Evolutionary conservation across 2,888 invertebrate genomes (phyloP), one percentile per base, ranked within the genome.

Genomic region (Ornithoptera priamus): DNA sequence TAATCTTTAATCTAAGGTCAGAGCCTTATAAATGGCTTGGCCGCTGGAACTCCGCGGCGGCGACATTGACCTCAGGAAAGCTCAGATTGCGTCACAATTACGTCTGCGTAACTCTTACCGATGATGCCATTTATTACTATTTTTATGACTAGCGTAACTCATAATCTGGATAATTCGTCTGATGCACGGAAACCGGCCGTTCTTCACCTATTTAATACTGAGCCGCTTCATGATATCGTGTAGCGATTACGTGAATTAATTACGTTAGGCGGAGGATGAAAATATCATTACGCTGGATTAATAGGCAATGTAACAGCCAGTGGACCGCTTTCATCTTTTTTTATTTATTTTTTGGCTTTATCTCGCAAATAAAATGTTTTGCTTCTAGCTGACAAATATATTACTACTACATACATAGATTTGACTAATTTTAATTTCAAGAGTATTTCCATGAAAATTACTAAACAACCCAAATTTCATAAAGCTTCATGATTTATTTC

Each of bases 31-130:
- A 69, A 67, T 68, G 61, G 65, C 68, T 30, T 46, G 57, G 18
- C 61, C 42, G 69, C 63, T 24, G 65, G 65, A 67, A 50, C 61
- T 30, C 50, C 57, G 71, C 66, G 59, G 66, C 65, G 68, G 75
- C 80, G 88, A 87, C 90, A 90, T 89, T 90, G 89, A 88, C 89
- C 88, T 81, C 80, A 80, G 75, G 79, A 82, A 85, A 87, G 87
- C 85, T 85, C 84, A 85, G 76, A 79, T 87, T 86, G 81, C 84
- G 77, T 82, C 82, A 80, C 73, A 71, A 72, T 53, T 36, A 68
- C 74, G 75, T 75, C 83, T 83, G 79, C 85, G 85, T 81, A 85
- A 88, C 78, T 71, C 72, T 68, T 69, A 69, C 71, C 74, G 73
- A 75, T 74, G 75, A 72, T 71, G 75, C 73, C 75, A 73, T 80